These are phyloP conservation scores for Pyrochroa serraticornis DNA, from an alignment of 2,888 invertebrate genomes.

Conservation along the genomic window DNA sequence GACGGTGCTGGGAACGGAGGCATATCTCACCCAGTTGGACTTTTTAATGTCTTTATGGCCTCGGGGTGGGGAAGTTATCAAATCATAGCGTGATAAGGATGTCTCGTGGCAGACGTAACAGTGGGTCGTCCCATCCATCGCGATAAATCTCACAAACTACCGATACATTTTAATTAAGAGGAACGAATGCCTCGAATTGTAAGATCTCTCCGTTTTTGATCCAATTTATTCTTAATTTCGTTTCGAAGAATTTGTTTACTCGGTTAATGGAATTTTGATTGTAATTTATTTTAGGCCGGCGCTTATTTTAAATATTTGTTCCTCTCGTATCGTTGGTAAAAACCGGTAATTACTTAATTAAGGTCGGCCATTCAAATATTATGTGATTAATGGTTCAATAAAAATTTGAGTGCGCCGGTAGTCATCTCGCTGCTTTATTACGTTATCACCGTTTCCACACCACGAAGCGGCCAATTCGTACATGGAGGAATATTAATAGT, in stretches of 20 bases:
- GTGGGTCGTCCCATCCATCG: neutral
- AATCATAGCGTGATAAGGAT: conserved; percentile 31
- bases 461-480: too few relatives aligned
- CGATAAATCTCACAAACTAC: conserved; percentile 22
- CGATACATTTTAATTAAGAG: conserved; percentile 27
- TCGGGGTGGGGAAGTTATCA: conserved; percentile 33
- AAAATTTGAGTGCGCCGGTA: too few relatives aligned
- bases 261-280: conserved; percentile 27
- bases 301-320: conserved; percentile 16
- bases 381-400: too few relatives aligned
- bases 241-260: conserved; percentile 28
- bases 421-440: too few relatives aligned
- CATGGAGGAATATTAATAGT: too few relatives aligned
- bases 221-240: conserved; percentile 28
- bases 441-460: too few relatives aligned
- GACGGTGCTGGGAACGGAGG: conserved; percentile 8
- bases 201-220: conserved; percentile 23
- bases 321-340: conserved; percentile 3
- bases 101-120: conserved; percentile 1
- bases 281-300: conserved; percentile 24
- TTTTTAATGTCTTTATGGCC: conserved; percentile 26
- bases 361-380: neutral
- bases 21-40: conserved; percentile 21
- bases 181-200: conserved; percentile 20
- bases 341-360: conserved; percentile 25